phyloP scores from a whole-genome alignment of 2,797 vertebrate species.

The Scolopax bukidnonensis region DNA sequence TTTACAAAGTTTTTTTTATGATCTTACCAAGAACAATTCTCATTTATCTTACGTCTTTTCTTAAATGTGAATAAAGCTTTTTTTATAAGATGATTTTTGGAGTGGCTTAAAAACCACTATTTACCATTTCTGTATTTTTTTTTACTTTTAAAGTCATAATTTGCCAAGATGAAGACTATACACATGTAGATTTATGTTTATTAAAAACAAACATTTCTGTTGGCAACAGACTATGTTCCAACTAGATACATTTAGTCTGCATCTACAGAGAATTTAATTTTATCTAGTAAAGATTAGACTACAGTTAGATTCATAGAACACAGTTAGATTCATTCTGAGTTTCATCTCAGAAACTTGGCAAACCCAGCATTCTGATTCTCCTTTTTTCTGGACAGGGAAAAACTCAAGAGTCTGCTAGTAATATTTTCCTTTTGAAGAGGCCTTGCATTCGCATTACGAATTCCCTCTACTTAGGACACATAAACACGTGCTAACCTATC shows the following conservation, averaged over 20 bases:
- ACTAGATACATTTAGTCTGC: background rate
- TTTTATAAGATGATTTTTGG: background rate
- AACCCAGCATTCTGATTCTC: background rate
- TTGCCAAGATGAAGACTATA: background rate
- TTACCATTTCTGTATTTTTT: background rate
- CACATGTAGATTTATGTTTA: background rate
- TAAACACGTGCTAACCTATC: background rate
- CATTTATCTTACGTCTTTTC: background rate
- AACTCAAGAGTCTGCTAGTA: background rate
- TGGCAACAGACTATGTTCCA: background rate
- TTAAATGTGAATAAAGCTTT: background rate
- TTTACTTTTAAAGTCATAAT: background rate
- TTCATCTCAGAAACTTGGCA: background rate
- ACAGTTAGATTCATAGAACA: background rate
- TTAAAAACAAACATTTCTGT: constrained; percentile 5
- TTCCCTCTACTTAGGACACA: background rate
- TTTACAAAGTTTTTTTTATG: background rate
- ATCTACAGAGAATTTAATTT: background rate
- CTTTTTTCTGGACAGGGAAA: background rate
- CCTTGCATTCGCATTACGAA: background rate
- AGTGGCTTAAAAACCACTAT: background rate
- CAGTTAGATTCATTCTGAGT: background rate
- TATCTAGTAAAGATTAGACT: background rate
- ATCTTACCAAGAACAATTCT: background rate
- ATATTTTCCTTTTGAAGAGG: background rate